Conservation (phyloP, 2,888 invertebrate species). For the Drosophila mulleri region DNA sequence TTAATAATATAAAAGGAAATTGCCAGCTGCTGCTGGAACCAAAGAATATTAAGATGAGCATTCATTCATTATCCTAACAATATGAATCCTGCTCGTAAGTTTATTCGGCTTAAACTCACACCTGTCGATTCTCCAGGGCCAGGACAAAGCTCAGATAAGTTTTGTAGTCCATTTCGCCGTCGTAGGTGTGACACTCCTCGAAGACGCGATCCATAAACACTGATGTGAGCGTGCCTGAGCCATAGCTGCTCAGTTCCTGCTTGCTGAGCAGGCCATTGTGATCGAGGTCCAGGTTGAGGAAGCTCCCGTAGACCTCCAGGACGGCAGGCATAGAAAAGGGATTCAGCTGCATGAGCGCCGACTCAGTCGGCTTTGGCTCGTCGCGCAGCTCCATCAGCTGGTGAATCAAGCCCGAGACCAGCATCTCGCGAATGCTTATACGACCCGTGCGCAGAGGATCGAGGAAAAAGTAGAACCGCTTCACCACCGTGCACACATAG, state of each 20-base stretch:
- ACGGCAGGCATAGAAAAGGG: slow-evolving; percentile 97
- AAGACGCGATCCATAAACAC: slow-evolving; percentile 97
- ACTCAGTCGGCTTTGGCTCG: slow-evolving; percentile 91
- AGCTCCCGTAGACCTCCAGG: slow-evolving; percentile 96
- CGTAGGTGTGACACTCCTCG: slow-evolving; percentile 97
- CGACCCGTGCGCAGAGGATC: slow-evolving; percentile 95
- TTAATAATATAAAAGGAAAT: background rate
- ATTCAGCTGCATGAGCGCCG: slow-evolving; percentile 91
- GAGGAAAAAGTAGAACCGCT: slow-evolving; percentile 98
- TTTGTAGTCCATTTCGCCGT: slow-evolving; percentile 98
- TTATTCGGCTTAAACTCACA: slow-evolving; percentile 82
- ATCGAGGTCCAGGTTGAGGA: slow-evolving; percentile 96
- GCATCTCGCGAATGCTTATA: slow-evolving; percentile 95
- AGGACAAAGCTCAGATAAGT: slow-evolving; percentile 97
- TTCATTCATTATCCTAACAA: background rate
- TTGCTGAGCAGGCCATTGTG: slow-evolving; percentile 98
- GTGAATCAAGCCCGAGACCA: slow-evolving; percentile 92
- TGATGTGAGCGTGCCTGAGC: slow-evolving; percentile 95
- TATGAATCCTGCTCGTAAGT: background rate
- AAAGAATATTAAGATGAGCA: background rate
- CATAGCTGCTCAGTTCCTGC: slow-evolving; percentile 94
- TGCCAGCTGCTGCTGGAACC: background rate
- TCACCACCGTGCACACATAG: slow-evolving; percentile 97
- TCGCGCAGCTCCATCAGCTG: slow-evolving; percentile 95
- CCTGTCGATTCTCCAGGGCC: slow-evolving; percentile 95